These are phyloP conservation scores for Solen grandis DNA, from an alignment of 1,140 invertebrate genomes.

Conservation along the genomic window DNA sequence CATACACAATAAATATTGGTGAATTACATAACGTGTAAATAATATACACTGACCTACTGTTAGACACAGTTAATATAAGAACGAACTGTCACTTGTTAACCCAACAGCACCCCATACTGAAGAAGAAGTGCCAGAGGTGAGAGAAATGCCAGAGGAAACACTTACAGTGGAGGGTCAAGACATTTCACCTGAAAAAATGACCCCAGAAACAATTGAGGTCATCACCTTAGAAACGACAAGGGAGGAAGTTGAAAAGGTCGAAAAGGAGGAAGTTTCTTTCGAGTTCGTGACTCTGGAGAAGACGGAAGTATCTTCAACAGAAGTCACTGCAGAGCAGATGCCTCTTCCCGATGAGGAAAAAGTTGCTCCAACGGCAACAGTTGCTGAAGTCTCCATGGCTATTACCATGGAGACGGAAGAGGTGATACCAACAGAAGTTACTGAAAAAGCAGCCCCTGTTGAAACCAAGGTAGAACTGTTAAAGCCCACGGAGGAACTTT, in stretches of 20 bases:
- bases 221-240: slow-evolving; percentile 67
- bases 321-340: slow-evolving; percentile 65
- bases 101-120: slow-evolving; percentile 34
- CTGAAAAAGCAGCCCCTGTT: slow-evolving; percentile 44
- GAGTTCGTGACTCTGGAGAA: slow-evolving; percentile 68
- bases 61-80: no score
- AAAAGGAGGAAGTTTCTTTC: slow-evolving; percentile 76
- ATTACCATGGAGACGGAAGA: slow-evolving; percentile 63
- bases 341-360: slow-evolving; percentile 68
- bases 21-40: no score
- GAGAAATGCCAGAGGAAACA: slow-evolving; percentile 52
- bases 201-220: slow-evolving; percentile 69
- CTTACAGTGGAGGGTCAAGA: slow-evolving; percentile 71
- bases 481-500: slow-evolving; percentile 65
- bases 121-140: slow-evolving; percentile 57
- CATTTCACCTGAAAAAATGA: slow-evolving; percentile 63
- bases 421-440: slow-evolving; percentile 63
- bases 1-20: no score
- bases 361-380: slow-evolving; percentile 67
- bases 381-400: slow-evolving; percentile 68
- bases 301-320: slow-evolving; percentile 65
- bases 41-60: no score
- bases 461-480: slow-evolving; percentile 61
- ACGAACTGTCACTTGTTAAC: no score
- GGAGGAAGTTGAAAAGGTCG: slow-evolving; percentile 61